A percentile compares a stretch with the other conserved stretches of the same genome.
Evolutionary conservation across 1,140 invertebrate species (phyloP).

Genomic region (Psilanteris sp.): DNA sequence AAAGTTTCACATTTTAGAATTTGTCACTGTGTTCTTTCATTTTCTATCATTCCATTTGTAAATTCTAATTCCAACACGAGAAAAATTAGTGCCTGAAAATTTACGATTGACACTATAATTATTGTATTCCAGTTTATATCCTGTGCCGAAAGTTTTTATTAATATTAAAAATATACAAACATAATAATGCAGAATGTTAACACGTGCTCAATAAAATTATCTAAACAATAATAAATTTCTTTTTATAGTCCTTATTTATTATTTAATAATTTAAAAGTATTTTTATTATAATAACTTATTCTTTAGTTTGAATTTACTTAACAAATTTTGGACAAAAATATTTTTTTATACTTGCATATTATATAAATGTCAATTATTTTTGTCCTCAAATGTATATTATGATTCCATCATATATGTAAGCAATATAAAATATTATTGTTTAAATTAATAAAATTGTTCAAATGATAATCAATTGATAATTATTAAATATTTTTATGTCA

Average conservation of each 20-base stretch:
- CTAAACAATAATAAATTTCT: neutral
- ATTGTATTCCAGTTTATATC: slow-evolving; percentile 60
- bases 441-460: too few relatives aligned
- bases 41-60: slow-evolving; percentile 52
- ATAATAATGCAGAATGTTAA: slow-evolving; percentile 59
- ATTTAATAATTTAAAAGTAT: too few relatives aligned
- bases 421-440: too few relatives aligned
- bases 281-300: too few relatives aligned
- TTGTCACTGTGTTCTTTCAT: slow-evolving; percentile 1
- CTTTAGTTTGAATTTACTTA: too few relatives aligned
- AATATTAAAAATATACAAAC: slow-evolving; percentile 52
- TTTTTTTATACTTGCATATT: too few relatives aligned
- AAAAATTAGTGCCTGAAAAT: slow-evolving; percentile 64
- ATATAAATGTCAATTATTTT: too few relatives aligned
- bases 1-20: neutral
- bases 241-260: neutral
- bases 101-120: slow-evolving; percentile 54
- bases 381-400: too few relatives aligned
- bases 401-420: too few relatives aligned
- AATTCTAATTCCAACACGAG: slow-evolving; percentile 53
- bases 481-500: too few relatives aligned
- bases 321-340: too few relatives aligned
- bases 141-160: slow-evolving; percentile 62
- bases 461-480: too few relatives aligned
- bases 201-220: slow-evolving; percentile 61